phyloP scores from a whole-genome alignment of 2,888 invertebrate genomes.

The Cyaniris semiargus region DNA sequence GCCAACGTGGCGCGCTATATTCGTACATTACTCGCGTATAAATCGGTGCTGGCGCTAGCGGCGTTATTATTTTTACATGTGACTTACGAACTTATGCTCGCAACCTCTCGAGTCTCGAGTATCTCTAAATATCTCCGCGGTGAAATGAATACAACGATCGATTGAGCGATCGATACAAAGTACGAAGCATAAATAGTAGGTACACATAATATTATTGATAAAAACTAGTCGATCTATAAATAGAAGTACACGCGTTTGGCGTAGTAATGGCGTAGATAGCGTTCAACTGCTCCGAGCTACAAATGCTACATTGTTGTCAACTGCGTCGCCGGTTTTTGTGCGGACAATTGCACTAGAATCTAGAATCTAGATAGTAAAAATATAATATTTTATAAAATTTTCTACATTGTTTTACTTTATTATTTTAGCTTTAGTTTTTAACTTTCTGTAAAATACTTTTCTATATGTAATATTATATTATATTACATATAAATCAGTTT shows the following conservation, averaged over 20 bases:
- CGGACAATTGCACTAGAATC: not conserved
- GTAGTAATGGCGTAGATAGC: conserved; percentile 14
- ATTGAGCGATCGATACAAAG: not conserved
- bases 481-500: no score
- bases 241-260: conserved; percentile 2
- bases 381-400: not conserved
- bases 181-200: not conserved
- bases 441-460: no score
- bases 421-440: no score
- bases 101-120: not conserved
- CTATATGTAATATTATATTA: no score
- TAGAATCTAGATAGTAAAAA: not conserved
- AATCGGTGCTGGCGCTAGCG: conserved; percentile 15
- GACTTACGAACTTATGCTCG: not conserved
- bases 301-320: not conserved
- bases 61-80: conserved; percentile 1
- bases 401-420: no score
- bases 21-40: conserved; percentile 21
- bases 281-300: conserved; percentile 3
- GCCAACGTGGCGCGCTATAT: conserved; percentile 46
- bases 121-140: not conserved
- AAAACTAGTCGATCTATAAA: conserved; percentile 16
- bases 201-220: not conserved
- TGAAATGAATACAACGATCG: not conserved
- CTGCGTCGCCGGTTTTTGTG: conserved; percentile 11